These are phyloP conservation scores for Ostrea edulis DNA, from an alignment of 1,140 invertebrate genomes.

Conservation along the genomic window DNA sequence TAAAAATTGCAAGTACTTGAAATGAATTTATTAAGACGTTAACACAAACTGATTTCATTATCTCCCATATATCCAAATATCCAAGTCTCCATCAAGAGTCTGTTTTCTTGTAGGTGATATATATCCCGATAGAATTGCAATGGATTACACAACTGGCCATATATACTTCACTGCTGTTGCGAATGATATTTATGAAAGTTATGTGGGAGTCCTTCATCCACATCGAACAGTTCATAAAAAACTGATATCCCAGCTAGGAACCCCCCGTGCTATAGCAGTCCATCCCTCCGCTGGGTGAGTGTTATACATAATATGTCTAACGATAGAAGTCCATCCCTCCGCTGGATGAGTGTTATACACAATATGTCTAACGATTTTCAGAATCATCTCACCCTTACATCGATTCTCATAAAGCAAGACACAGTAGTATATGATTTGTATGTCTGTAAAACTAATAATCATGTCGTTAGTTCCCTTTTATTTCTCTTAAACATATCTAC, in stretches of 20 bases:
- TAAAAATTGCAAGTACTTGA: too few species aligned
- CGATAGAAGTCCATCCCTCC: constrained; percentile 43
- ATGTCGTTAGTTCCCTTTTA: too few species aligned
- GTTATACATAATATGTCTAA: not conserved
- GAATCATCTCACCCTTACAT: too few species aligned
- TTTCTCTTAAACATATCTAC: too few species aligned
- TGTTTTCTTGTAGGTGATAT: not conserved
- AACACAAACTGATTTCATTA: too few species aligned
- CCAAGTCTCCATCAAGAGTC: not conserved
- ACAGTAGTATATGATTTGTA: too few species aligned
- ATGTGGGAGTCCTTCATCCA: constrained; percentile 44
- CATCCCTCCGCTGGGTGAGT: constrained; percentile 46
- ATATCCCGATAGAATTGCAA: constrained; percentile 43
- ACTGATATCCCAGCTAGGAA: constrained; percentile 13
- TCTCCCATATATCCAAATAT: too few species aligned
- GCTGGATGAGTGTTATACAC: constrained; percentile 23
- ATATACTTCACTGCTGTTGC: constrained; percentile 48
- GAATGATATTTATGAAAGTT: constrained; percentile 20
- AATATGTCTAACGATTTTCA: not conserved
- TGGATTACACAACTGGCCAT: constrained; percentile 50
- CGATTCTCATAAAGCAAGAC: too few species aligned
- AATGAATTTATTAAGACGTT: too few species aligned
- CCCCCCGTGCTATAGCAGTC: constrained; percentile 43
- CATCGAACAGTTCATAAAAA: not conserved
- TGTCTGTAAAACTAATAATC: too few species aligned